Evolutionary conservation across 2,113 vertebrate species (phyloP), one percentile per base, ranked within the genome.

Genomic region (Balaeniceps rex): DNA sequence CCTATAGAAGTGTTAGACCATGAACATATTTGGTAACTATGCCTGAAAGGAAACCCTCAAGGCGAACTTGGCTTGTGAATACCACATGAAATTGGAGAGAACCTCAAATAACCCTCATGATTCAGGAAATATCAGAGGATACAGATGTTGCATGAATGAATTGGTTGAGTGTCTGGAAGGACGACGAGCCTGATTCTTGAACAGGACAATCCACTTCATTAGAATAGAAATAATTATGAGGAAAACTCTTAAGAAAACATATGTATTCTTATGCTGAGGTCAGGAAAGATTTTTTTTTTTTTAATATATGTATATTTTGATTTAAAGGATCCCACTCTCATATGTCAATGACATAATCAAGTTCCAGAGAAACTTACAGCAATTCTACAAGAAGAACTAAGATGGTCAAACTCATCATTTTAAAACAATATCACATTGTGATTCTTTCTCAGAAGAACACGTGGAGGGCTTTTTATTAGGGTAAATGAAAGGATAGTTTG

Each of bases 61-160:
- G 69, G 76, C 85, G 93, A 90, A 81, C 26, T 55, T 93, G 63
- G 63, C 60, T 88, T 86, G 54, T 72, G 54, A 93, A 90, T 77
- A 75, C 17, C 19, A 29, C 64, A 31, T n/a, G 51, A 83, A 12
- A 18, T 78, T 46, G n/a, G 38, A 94, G 42, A 90, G 64, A 93
- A 55, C 79, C 93, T 92, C 64, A 90, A 92, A 93, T 92, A 94
- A 90, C 79, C 51, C 47, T 81, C 55, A 51, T 5, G 33, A 81
- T 70, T 87, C 90, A 93, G 92, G 88, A 94, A 93, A 68, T 94
- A 94, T 75, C 76, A 94, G 92, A 93, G 79, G 85, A 97, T 83
- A 90, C 83, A 96, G 82, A 92, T 88, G 76, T 74, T 86, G 19
- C 49, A 33, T 68, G 57, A 94, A 88, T 83, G 18, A 93, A 81